These are phyloP conservation scores for Lochmaea capreae DNA, from an alignment of 2,888 invertebrate species.

Conservation along the genomic window DNA sequence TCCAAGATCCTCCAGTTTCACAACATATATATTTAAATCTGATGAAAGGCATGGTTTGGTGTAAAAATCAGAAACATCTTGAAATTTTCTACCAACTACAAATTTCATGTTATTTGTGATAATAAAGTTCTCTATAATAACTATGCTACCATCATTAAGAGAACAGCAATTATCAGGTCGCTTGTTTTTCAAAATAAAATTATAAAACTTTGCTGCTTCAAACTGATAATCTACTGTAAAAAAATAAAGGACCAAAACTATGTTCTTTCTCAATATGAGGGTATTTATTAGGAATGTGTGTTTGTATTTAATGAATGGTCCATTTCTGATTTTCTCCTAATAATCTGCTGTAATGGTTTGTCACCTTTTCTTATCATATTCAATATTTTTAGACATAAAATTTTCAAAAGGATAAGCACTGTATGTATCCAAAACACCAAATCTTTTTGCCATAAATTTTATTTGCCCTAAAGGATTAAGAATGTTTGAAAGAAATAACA, in stretches of 20 bases:
- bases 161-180: slow-evolving; percentile 14
- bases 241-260: neutral
- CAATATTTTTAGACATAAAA: neutral
- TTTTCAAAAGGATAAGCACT: slow-evolving; percentile 14
- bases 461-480: neutral
- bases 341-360: slow-evolving; percentile 8
- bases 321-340: slow-evolving; percentile 7
- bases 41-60: no score
- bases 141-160: slow-evolving; percentile 7
- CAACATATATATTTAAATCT: no score
- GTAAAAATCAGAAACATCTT: no score
- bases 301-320: neutral
- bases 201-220: neutral
- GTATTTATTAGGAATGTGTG: neutral
- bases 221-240: neutral
- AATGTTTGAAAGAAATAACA: slow-evolving; percentile 12
- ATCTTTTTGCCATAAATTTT: slow-evolving; percentile 9
- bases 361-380: slow-evolving; percentile 10
- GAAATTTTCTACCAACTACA: slow-evolving; percentile 5
- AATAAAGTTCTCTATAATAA: slow-evolving; percentile 13
- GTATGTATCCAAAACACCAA: slow-evolving; percentile 6
- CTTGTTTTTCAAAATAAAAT: neutral
- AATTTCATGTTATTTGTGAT: slow-evolving; percentile 1
- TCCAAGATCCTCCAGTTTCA: no score
- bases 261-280: neutral